Evolutionary conservation across 2,113 vertebrate genomes (phyloP).

Genomic region (Lutjanus erythropterus): DNA sequence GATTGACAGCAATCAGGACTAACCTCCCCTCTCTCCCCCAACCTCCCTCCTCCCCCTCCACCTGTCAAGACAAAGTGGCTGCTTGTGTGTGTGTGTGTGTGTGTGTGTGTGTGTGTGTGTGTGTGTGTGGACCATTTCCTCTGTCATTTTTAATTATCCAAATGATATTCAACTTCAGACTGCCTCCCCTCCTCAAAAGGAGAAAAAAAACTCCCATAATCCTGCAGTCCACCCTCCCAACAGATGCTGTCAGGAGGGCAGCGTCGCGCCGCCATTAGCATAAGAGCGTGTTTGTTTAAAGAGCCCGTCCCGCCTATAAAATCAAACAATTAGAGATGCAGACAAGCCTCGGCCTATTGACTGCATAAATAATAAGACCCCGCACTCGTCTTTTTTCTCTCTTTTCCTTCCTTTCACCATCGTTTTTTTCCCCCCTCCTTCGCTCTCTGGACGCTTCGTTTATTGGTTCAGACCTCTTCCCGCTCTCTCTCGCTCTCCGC

Average conservation of each 20-base stretch:
- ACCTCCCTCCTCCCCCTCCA: constrained; percentile 71
- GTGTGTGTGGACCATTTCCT: constrained; percentile 89
- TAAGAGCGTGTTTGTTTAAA: constrained; percentile 99
- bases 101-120: constrained; percentile 7
- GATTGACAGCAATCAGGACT: constrained; percentile 98
- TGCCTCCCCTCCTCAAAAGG: constrained; percentile 77
- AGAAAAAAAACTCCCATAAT: constrained; percentile 49
- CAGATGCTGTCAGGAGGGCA: constrained; percentile 85
- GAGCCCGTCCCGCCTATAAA: constrained; percentile 90
- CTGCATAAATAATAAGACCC: constrained; percentile 96
- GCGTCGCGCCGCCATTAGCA: constrained; percentile 89
- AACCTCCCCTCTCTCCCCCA: constrained; percentile 26
- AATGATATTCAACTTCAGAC: constrained; percentile 95
- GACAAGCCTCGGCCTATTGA: constrained; percentile 92
- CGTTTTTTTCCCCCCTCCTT: background rate
- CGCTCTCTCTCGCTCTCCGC: constrained; percentile 30
- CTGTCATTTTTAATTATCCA: constrained; percentile 99
- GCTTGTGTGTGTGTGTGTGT: constrained; percentile 13
- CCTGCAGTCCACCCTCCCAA: constrained; percentile 35
- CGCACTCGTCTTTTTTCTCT: constrained; percentile 25
- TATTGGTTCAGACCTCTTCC: constrained; percentile 50
- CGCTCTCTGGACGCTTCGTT: constrained; percentile 51
- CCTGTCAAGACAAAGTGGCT: constrained; percentile 92
- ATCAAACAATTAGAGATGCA: constrained; percentile 99
- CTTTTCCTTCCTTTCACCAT: constrained; percentile 71